A percentile compares a stretch with the other conserved stretches of the same genome.
These are phyloP conservation scores for Microplitis demolitor DNA, from an alignment of 1,140 invertebrate genomes.

Conservation along the genomic window DNA sequence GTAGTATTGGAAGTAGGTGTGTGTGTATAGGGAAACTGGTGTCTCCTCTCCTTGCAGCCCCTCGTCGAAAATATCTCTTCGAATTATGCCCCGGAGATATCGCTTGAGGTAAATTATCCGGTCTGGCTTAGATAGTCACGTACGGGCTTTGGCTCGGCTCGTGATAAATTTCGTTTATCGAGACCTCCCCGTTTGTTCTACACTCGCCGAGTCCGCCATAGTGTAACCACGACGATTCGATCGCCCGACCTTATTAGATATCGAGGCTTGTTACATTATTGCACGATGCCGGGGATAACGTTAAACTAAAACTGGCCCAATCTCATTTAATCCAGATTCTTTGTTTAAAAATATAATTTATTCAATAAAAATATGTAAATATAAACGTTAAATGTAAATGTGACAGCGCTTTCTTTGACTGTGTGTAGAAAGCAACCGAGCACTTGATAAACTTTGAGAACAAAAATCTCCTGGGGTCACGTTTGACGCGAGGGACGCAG, in stretches of 20 bases:
- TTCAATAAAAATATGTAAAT: too few relatives aligned
- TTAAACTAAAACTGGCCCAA: background rate
- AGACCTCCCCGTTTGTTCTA: background rate
- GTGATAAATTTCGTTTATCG: conserved; percentile 23
- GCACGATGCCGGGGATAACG: background rate
- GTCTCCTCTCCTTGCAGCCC: background rate
- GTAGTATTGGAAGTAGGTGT: background rate
- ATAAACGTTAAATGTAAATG: too few relatives aligned
- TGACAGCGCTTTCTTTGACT: too few relatives aligned
- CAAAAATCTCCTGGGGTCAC: conserved; percentile 4
- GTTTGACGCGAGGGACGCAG: background rate
- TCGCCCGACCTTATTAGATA: background rate
- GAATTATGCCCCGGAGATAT: conserved; percentile 11
- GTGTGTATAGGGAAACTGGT: background rate
- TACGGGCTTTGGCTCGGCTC: conserved; percentile 6
- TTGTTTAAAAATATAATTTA: too few relatives aligned
- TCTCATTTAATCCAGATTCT: background rate
- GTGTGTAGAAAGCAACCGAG: background rate
- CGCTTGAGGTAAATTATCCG: conserved; percentile 14
- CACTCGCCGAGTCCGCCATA: background rate
- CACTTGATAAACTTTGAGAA: background rate
- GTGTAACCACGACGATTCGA: background rate
- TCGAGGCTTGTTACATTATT: background rate
- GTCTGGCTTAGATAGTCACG: conserved; percentile 12
- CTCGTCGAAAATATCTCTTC: background rate